These are phyloP conservation scores for Fulica atra DNA, from an alignment of 2,113 vertebrate genomes.

Conservation along the genomic window DNA sequence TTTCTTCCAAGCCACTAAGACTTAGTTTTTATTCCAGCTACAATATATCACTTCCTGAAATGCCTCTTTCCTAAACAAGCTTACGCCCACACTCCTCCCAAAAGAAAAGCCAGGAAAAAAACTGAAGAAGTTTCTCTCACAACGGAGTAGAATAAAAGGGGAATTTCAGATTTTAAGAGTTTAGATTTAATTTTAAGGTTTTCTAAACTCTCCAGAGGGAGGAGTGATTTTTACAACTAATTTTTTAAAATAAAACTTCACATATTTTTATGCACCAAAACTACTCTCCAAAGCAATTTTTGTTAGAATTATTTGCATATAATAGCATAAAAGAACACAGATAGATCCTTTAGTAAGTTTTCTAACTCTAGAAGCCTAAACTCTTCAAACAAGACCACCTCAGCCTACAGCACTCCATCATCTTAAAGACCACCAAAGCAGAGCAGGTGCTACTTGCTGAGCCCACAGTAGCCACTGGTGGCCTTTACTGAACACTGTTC, in stretches of 20 bases:
- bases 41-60: conserved; percentile 43
- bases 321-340: not conserved
- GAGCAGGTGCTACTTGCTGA: not conserved
- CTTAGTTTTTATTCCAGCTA: conserved; percentile 4
- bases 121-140: rapidly evolving
- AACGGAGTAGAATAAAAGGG: not conserved
- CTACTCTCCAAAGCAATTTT: not conserved
- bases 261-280: not conserved
- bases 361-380: not conserved
- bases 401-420: not conserved
- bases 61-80: not conserved
- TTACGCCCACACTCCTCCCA: not conserved
- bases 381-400: not conserved
- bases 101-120: not conserved
- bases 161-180: no score
- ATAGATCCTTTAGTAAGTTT: not conserved
- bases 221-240: not conserved
- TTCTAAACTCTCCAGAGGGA: not conserved
- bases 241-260: not conserved
- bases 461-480: not conserved
- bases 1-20: not conserved
- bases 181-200: not conserved
- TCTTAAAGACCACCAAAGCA: not conserved
- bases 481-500: not conserved
- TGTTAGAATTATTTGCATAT: not conserved